phyloP scores from a whole-genome alignment of 2,113 vertebrate genomes.

The Ophiodon elongatus region DNA sequence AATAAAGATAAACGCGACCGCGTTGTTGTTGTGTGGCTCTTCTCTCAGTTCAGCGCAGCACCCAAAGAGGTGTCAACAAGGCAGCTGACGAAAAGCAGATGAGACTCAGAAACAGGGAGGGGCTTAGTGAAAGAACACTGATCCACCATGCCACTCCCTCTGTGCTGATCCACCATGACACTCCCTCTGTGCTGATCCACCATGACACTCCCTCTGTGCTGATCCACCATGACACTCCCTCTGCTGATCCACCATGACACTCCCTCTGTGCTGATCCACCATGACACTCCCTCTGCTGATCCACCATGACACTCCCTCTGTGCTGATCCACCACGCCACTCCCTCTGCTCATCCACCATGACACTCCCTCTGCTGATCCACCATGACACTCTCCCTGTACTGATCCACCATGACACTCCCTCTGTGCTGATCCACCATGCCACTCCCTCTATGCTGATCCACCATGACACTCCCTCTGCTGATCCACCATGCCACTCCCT shows the following conservation, averaged over 20 bases:
- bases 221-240: too few species aligned
- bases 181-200: background rate
- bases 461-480: too few species aligned
- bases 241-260: constrained; percentile 13
- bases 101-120: background rate
- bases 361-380: too few species aligned
- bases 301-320: too few species aligned
- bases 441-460: too few species aligned
- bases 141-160: too few species aligned
- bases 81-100: too few species aligned
- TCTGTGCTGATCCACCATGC: background rate
- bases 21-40: too few species aligned
- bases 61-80: background rate
- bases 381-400: too few species aligned
- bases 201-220: background rate
- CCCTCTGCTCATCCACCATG: background rate
- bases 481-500: constrained; percentile 5
- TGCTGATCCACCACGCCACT: constrained; percentile 10
- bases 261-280: background rate
- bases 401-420: constrained; percentile 5
- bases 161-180: constrained; percentile 15
- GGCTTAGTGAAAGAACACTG: background rate
- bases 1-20: too few species aligned
- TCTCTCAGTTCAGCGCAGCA: too few species aligned
- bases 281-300: too few species aligned